Evolutionary conservation across 2,888 invertebrate genomes (phyloP).

Genomic region (Pheosia tremula): DNA sequence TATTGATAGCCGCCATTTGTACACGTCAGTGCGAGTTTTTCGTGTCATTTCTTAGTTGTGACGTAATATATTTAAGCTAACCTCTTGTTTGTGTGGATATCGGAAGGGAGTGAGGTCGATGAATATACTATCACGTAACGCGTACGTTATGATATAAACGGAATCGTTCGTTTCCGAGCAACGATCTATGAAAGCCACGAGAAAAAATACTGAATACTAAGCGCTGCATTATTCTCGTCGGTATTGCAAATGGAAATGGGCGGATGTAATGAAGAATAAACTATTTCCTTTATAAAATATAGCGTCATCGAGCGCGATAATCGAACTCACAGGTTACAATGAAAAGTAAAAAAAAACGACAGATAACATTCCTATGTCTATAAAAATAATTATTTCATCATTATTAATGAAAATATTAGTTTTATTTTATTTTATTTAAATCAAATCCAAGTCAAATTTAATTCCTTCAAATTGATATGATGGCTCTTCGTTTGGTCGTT

Average conservation of each 20-base stretch:
- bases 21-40: conserved; percentile 23
- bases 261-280: neutral
- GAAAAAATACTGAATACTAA: neutral
- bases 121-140: neutral
- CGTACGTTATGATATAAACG: neutral
- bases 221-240: neutral
- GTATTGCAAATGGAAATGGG: neutral
- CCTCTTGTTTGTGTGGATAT: conserved; percentile 21
- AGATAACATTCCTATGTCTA: too few species aligned
- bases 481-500: too few species aligned
- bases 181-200: neutral
- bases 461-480: too few species aligned
- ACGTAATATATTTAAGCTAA: conserved; percentile 26
- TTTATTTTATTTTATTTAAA: too few species aligned
- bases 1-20: conserved; percentile 29
- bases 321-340: too few species aligned
- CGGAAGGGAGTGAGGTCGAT: conserved; percentile 9
- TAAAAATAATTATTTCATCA: too few species aligned
- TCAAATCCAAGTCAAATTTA: too few species aligned
- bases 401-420: too few species aligned
- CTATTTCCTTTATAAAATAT: neutral
- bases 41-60: conserved; percentile 21
- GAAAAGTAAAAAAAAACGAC: too few species aligned
- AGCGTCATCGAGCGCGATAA: too few species aligned
- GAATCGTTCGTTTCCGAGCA: neutral